Base-by-base conservation (phyloP, 1,140 invertebrate species). In the Tetragnatha versicolor region DNA sequence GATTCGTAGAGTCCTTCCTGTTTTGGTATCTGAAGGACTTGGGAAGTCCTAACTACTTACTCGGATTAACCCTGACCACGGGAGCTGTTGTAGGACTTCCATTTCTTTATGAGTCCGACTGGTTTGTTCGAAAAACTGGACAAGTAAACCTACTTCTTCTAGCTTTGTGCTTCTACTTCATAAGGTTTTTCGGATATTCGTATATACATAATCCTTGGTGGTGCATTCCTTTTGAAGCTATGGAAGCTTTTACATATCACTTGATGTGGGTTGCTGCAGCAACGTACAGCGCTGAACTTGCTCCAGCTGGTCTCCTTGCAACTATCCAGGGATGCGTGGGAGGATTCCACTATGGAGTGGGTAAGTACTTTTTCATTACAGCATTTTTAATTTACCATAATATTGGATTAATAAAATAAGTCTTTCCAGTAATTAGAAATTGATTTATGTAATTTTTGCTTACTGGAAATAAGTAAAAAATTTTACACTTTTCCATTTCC, bases 11-110 rank as follows among this genome's bases (percentile, higher is more conserved):
- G 85, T 93, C 91, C 73, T 96, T 94, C 85, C 86, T 95, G 3
- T 95, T 95, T 85, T 94, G 93, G 93, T 88, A 94, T 75, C 88
- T 95, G 9, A 89, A 93, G 85, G 93, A 93, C 83, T 86, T 94
- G 68, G 93, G 92, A 17, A 92, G 90, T 9, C 91, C 91, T 1
- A 90, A 92, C 79, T 91, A 91, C 9, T 86, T 95, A 29, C 93
- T 95, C 90, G 94, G 94, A 20, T 89, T 95, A 63, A 94, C 93
- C 0, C 90, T 95, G 79, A 92, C 93, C 0, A 91, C 94, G 29
- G 92, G 92, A 12, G 92, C 92, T 29, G 86, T 93, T 0, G 90
- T 92, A 6, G 93, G 93, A 12, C 88, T 94, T 65, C 92, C 93
- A 5, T 87, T 94, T 25, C 85, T 95, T 2, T 91, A 92, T 7